phyloP scores from a whole-genome alignment of 2,113 vertebrate genomes.

The Dipodomys spectabilis region DNA sequence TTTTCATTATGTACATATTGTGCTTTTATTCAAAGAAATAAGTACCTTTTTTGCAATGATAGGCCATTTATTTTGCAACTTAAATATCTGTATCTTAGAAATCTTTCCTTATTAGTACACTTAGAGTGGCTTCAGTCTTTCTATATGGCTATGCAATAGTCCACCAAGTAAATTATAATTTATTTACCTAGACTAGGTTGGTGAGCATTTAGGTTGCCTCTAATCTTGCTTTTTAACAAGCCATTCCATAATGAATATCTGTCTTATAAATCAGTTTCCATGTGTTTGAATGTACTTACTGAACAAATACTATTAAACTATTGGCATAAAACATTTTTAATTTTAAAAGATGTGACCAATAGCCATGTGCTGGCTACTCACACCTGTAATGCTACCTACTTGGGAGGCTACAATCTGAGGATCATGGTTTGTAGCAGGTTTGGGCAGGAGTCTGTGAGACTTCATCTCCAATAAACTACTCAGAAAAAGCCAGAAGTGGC shows the following conservation, averaged over 20 bases:
- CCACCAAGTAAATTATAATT: neutral
- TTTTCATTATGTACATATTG: neutral
- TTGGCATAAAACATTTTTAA: neutral
- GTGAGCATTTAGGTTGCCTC: neutral
- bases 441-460: too few relatives aligned
- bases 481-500: too few relatives aligned
- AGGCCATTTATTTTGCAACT: neutral
- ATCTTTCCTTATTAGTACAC: neutral
- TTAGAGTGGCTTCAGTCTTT: neutral
- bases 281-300: neutral
- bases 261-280: constrained; percentile 28
- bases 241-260: neutral
- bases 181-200: neutral
- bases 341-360: neutral
- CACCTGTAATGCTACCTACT: too few relatives aligned
- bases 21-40: neutral
- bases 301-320: neutral
- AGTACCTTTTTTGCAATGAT: neutral
- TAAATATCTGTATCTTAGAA: neutral
- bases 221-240: neutral
- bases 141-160: neutral
- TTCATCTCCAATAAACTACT: too few relatives aligned
- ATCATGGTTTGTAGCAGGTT: too few relatives aligned
- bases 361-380: too few relatives aligned
- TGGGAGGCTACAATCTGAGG: too few relatives aligned